A percentile compares a stretch with the other conserved stretches of the same genome.
Conservation (phyloP, 2,888 invertebrate species). For the Cistogaster globosa region DNA sequence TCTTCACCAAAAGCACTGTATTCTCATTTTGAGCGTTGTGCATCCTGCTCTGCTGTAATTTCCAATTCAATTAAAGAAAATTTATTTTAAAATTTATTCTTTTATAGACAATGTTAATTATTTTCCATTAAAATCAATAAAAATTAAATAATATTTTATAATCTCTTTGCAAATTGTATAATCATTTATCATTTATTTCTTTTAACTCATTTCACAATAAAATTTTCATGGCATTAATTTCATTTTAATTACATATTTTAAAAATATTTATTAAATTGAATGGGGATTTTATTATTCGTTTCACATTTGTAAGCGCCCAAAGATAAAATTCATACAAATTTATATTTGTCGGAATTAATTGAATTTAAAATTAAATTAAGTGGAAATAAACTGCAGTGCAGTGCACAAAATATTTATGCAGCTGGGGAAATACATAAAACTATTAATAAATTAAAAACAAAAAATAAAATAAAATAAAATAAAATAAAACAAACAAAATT, state of each 20-base stretch:
- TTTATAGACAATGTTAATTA: no score
- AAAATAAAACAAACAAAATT: background rate
- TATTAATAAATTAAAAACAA: slow-evolving; percentile 7
- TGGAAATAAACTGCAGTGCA: slow-evolving; percentile 29
- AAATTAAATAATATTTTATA: no score
- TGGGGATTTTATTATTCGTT: background rate
- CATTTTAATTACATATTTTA: slow-evolving; percentile 31
- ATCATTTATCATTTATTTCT: background rate
- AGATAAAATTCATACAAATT: slow-evolving; percentile 8
- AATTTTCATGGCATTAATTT: slow-evolving; percentile 14
- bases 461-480: slow-evolving; percentile 1
- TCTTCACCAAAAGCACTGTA: no score
- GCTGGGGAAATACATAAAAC: slow-evolving; percentile 7
- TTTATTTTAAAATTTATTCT: no score
- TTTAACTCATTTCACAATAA: background rate
- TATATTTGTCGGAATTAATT: slow-evolving; percentile 38
- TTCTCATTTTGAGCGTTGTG: no score
- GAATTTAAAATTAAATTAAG: slow-evolving; percentile 47
- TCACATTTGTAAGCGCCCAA: background rate
- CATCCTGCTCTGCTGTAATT: no score
- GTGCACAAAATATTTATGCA: slow-evolving; percentile 26
- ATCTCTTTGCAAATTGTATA: background rate
- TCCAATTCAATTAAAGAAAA: no score
- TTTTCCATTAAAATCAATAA: no score
- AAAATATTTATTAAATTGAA: slow-evolving; percentile 33